Base-by-base conservation (phyloP, 2,113 vertebrate species). In the Mormyrus iriodes region DNA sequence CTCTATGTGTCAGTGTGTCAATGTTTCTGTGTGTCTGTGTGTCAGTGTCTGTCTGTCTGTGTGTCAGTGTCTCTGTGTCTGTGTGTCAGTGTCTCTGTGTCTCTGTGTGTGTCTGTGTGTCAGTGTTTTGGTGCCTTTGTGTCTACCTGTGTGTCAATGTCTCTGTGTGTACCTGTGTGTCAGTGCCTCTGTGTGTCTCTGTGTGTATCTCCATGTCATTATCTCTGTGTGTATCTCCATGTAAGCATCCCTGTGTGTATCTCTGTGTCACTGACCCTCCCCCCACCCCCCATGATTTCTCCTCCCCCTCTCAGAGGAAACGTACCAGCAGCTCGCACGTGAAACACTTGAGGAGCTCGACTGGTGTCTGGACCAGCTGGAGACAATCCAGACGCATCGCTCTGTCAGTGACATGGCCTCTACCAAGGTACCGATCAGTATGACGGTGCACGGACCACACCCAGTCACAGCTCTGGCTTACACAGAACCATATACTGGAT, bases 331-430 rank as follows among this genome's bases (percentile, higher is more conserved):
- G 35, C 58, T 88, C 13, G 88, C 88, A 5, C 69, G 88, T n/a
- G 88, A 88, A 49, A 88, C 88, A 5, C 73, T 88, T 21, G 88
- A 88, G 88, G 88, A 88, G 88, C 69, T 88, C 19, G 88, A 88
- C 69, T 88, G 88, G 88, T 88, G 88, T 53, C 49, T 88, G 69
- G 88, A 88, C 49, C 88, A 88, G 88, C 73, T 88, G 88, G 88
- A 88, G 88, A 88, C 88, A 10, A 88, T 88, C 58, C 87, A 88
- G 27, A 79, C 88, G 42, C 69, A 86, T 35, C 85, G 85, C 44
- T 86, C 85, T 55, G 85, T 86, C 48, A 88, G 55, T 65, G 55
- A 88, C 87, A 76, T 49, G 55, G 61, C 87, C 21, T 69, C 87
- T 24, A 76, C 61, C 4, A 73, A 65, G 61, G 55, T 69, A 88